Base-by-base conservation (phyloP, 1,140 invertebrate genomes). In the Pogonomyrmex barbatus region DNA sequence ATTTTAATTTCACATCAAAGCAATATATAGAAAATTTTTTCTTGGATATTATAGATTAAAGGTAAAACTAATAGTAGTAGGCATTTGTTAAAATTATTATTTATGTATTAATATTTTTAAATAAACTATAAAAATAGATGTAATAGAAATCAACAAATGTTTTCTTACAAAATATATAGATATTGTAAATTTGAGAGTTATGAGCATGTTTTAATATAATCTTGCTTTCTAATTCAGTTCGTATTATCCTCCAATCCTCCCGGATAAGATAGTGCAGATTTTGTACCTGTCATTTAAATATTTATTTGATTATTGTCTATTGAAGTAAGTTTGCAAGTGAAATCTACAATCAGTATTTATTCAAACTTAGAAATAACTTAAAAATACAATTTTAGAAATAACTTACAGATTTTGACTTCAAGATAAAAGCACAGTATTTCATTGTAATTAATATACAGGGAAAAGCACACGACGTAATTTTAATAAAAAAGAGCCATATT, bases 221-320 rank as follows among this genome's bases (percentile, higher is more conserved):
- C 2, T 81, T 8, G 17, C 17, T 39, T 81, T 86, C 85, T 54
- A 58, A n/a, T 36, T 85, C 63, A 14, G 42, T n/a, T 47, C 2
- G 45, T 17, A 77, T n/a, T 39, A 45, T 47, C 5, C 14, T 78
- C 83, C 73, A 85, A 12, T 85, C 83, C 14, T 78, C 10, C 12
- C n/a, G 50, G 3, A 85, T 58, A 12, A 12, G 24, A 36, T 85
- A 63, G 0, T 67, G 52, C 4, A 85, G 2, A 56, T 33, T 50
- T 67, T 30, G 9, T 45, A 85, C 39, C 83, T 85, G 56, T 60
- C 9, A 47, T 24, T 60, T 24, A 50, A 62, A 54, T n/a, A 9
- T 83, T 52, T 50, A 62, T 58, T 60, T 17, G 42, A 24, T n/a
- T 58, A 71, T 24, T 2, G 0, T 8, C 42, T 56, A 1, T 36